Evolutionary conservation across 2,113 vertebrate genomes (phyloP), one percentile per base, ranked within the genome.

Genomic region (Chiloscyllium plagiosum): DNA sequence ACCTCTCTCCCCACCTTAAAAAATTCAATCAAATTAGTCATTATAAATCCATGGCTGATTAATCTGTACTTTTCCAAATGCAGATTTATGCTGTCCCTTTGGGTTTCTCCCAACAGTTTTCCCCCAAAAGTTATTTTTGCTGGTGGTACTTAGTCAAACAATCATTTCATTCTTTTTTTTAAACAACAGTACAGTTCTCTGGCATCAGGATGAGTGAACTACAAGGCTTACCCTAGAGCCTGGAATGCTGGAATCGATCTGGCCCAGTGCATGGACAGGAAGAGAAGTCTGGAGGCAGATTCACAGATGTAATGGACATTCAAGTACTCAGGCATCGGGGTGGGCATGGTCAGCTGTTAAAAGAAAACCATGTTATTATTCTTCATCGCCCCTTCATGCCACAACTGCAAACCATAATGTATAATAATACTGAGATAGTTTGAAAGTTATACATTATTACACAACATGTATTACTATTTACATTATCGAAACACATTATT

Each of bases 211-310:
- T 83, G 37, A 1, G 5, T 47, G 80, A 83, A 83, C 42, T 83
- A 6, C 80, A 47, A 42, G 37, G 37, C 98, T 98, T 97, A 99
- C 99, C 99, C 99, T 26, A 99, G 98, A 96, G 99, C 99, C 96
- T 98, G 98, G 97, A 99, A 99, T 80, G 99, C 99, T 83, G 99
- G 99, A 96, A 99, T 99, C 96, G 99, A 99, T 96, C 99, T 98
- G 3, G 99, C 99, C 99, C 99, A 99, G 97, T 99, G 99, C 99
- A 99, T 99, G 96, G 99, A 99, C 68, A 99, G 99, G 97, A 99
- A 99, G 94, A 99, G 99, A 72, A 99, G 98, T 68, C 99, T 98
- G 80, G 99, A 99, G 0, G 99, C 99, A 12, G 99, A 99, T 97
- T 99, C 99, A 78, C 99, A 99, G 97, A 99, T 99, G 97, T 99